phyloP scores from a whole-genome alignment of 2,888 invertebrate species.

The Scaptomyza parva region DNA sequence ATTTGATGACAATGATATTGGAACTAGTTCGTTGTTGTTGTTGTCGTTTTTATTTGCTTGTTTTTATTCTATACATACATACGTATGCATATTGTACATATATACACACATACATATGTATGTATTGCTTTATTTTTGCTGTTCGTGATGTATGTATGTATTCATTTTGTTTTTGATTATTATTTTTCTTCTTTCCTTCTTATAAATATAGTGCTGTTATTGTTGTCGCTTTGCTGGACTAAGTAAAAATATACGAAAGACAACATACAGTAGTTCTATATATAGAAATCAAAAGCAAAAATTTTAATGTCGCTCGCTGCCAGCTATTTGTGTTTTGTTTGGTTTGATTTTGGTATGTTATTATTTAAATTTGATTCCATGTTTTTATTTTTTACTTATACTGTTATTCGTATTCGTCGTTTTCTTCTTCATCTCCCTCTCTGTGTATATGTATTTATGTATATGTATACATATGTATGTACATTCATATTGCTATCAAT shows the following conservation, averaged over 20 bases:
- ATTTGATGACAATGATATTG: conserved; percentile 47
- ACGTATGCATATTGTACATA: not conserved
- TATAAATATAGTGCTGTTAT: conserved; percentile 2
- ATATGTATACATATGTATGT: too few species aligned
- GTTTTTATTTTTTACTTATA: not conserved
- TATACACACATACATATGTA: too few species aligned
- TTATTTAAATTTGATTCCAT: conserved; percentile 18
- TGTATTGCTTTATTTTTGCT: conserved; percentile 1
- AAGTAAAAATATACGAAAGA: conserved; percentile 48
- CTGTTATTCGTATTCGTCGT: not conserved
- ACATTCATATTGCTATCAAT: too few species aligned
- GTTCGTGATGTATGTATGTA: conserved; percentile 7
- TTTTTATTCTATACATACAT: not conserved
- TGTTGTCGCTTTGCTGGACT: conserved; percentile 44
- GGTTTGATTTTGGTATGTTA: conserved; percentile 31
- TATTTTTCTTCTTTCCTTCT: not conserved
- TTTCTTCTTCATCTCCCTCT: too few species aligned
- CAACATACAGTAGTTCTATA: conserved; percentile 45
- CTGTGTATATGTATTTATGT: too few species aligned
- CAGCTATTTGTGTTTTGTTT: conserved; percentile 40
- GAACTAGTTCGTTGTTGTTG: conserved; percentile 18
- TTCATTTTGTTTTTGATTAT: conserved; percentile 30
- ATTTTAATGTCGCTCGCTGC: conserved; percentile 41
- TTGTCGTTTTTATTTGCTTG: conserved; percentile 10
- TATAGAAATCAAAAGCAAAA: conserved; percentile 51